phyloP scores from a whole-genome alignment of 2,888 invertebrate genomes.

The Drosophila fulvimacula region DNA sequence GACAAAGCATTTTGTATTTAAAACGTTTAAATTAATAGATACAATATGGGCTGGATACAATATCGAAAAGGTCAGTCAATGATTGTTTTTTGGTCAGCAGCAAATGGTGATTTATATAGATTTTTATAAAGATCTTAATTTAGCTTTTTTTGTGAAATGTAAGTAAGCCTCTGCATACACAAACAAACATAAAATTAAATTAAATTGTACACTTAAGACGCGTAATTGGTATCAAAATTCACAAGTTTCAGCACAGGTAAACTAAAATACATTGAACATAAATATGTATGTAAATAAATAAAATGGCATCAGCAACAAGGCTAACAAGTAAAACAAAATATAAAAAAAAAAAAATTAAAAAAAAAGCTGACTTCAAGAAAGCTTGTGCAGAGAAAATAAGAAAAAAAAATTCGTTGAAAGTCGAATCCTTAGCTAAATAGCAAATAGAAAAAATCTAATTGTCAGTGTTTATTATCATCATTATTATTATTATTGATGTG shows the following conservation, averaged over 20 bases:
- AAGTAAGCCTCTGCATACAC: constrained; percentile 53
- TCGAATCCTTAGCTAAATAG: constrained; percentile 70
- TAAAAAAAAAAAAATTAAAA: constrained; percentile 19
- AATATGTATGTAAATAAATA: constrained; percentile 53
- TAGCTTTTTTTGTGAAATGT: constrained; percentile 59
- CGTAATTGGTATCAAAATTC: constrained; percentile 75
- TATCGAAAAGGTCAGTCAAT: constrained; percentile 24
- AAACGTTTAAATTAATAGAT: constrained; percentile 36
- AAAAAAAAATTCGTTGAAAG: constrained; percentile 27
- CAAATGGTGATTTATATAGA: constrained; percentile 73
- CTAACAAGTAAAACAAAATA: constrained; percentile 15
- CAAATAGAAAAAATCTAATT: constrained; percentile 69
- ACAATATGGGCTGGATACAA: constrained; percentile 23
- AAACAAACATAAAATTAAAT: constrained; percentile 27
- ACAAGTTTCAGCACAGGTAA: constrained; percentile 74
- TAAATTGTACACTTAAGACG: constrained; percentile 64
- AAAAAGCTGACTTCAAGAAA: constrained; percentile 48
- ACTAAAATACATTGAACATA: constrained; percentile 61
- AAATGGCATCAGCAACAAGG: constrained; percentile 24
- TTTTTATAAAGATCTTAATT: constrained; percentile 65
- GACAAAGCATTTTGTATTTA: constrained; percentile 61
- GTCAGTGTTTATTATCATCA: constrained; percentile 70
- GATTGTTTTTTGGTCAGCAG: constrained; percentile 53
- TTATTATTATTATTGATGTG: constrained; percentile 70
- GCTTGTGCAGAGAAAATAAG: constrained; percentile 61